Base-by-base conservation (phyloP, 2,797 vertebrate genomes). In the Sebastes flavidus region DNA sequence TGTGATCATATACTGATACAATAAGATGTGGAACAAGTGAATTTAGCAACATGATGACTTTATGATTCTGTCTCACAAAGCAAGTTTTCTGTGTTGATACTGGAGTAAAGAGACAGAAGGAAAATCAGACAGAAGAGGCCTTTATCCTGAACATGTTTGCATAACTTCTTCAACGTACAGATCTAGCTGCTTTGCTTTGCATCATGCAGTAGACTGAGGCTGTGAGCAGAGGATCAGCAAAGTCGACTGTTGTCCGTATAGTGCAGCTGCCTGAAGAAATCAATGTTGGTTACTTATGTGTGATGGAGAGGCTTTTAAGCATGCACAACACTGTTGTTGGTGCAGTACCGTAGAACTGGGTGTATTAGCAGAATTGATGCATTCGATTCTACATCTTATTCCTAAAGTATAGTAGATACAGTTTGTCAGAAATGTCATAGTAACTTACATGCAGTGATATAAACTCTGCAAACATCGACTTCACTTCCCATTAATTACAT, bases 241-340 rank as follows among this genome's bases (percentile, higher is more conserved):
- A 75, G 80, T 56, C 7, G 22, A 63, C 65, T 52, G 58, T 36
- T 82, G 54, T 80, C 72, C 22, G 12, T 10, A 32, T 14, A 6
- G 68, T 32, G 77, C 62, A 29, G 70, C 66, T 80, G 36, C 62
- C 81, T 13, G 4, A 54, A 86, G 71, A 82, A 87, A 89, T 89
- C 82, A 80, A 79, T 87, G 61, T 22, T 1, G 3, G 77, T 77
- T 78, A 78, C 62, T 74, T 77, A 74, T 27, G 30, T 78, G 69
- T 79, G 79, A 87, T 87, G 65, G 68, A 87, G 69, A 87, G 46
- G 68, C 75, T 85, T 82, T 86, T 77, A 86, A 68, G 68, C 29
- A 79, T 54, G 46, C 75, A 46, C 65, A 67, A 65, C 49, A 66
- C 34, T 80, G 34, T 65, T 68, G 52, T 67, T 66, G 75, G 70